These are phyloP conservation scores for Vollenhovia emeryi DNA, from an alignment of 1,140 invertebrate genomes.

Conservation along the genomic window DNA sequence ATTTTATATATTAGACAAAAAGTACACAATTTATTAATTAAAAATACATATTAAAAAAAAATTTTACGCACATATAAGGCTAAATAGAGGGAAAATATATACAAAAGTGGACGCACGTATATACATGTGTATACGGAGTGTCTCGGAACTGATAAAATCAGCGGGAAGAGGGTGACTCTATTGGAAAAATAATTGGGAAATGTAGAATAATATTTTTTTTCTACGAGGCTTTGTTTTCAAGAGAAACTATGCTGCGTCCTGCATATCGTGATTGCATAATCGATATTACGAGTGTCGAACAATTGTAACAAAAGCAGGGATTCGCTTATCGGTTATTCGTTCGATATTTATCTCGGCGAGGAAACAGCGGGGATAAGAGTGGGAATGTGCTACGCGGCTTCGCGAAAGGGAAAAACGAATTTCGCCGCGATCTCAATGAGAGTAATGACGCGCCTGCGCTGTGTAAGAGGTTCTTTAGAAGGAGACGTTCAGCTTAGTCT, in stretches of 20 bases:
- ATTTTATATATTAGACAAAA: neutral
- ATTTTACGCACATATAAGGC: too few species aligned
- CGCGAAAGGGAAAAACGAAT: neutral
- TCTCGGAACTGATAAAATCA: too few species aligned
- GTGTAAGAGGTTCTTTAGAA: neutral
- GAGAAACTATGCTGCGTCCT: too few species aligned
- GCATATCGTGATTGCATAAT: too few species aligned
- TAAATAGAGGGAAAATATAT: neutral
- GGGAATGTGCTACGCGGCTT: neutral
- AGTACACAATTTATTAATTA: neutral
- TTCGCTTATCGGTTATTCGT: neutral
- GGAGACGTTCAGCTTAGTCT: conserved; percentile 17
- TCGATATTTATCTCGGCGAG: neutral
- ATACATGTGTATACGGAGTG: too few species aligned
- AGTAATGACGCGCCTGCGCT: neutral
- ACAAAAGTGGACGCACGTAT: neutral
- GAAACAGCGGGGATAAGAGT: neutral
- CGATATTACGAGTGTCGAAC: too few species aligned
- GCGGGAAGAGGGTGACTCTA: too few species aligned
- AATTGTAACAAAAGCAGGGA: neutral
- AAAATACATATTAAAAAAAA: neutral
- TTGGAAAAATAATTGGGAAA: too few species aligned
- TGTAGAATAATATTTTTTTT: too few species aligned
- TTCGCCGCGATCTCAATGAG: neutral
- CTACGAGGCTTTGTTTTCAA: too few species aligned